These are phyloP conservation scores for Dasyornis broadbenti DNA, from an alignment of 2,113 vertebrate genomes.

Conservation along the genomic window DNA sequence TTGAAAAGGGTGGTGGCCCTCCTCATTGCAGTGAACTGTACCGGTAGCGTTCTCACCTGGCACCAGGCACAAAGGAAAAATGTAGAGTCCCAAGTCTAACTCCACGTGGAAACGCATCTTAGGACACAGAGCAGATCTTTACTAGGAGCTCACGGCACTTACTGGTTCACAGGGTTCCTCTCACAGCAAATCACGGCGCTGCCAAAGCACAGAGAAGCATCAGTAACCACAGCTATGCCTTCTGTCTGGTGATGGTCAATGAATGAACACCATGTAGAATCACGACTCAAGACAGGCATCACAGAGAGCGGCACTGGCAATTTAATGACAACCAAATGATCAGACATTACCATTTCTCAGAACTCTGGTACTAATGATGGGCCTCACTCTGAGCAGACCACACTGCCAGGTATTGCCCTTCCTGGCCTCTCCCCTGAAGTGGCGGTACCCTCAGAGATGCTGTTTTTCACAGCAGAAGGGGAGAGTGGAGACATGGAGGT, in stretches of 20 bases:
- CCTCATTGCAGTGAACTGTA: not conserved
- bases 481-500: not conserved
- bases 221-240: not conserved
- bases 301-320: rapidly evolving
- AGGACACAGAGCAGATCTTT: not conserved
- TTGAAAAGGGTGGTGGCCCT: not conserved
- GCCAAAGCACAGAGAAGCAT: not conserved
- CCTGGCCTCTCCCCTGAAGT: not conserved
- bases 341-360: not conserved
- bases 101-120: not conserved
- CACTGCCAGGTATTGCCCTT: not conserved
- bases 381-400: not conserved
- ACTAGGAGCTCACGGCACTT: not conserved
- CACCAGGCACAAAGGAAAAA: not conserved
- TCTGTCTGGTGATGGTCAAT: not conserved
- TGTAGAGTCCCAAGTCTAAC: not conserved
- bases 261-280: rapidly evolving
- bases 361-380: not conserved
- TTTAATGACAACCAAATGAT: not conserved
- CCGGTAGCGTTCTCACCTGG: not conserved
- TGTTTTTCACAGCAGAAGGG: not conserved
- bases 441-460: not conserved
- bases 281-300: rapidly evolving
- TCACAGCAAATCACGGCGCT: not conserved
- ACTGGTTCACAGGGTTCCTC: not conserved